Base-by-base conservation (phyloP, 2,888 invertebrate genomes). In the Pachliopta kotzebuea region DNA sequence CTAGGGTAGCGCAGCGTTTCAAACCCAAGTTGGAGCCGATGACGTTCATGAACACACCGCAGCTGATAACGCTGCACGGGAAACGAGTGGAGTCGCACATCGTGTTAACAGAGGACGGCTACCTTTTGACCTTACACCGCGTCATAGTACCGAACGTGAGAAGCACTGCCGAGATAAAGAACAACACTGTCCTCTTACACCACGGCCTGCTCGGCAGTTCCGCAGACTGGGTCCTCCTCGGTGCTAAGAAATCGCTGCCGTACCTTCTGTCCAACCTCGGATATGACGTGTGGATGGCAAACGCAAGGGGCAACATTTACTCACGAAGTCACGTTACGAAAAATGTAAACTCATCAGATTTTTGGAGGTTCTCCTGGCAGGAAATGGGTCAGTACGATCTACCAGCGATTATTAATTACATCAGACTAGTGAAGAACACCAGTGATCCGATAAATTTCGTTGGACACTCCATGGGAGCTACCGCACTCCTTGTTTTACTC, bases 271-370 rank as follows among this genome's bases (percentile, higher is more conserved):
- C 92, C 83, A 86, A 95, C 67, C 81, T 81, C 2, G 93, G 93
- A 0, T 93, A 91, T 67, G 93, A 93, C 63, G 93, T 93, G 2
- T 96, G 89, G 96, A 92, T 85, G 92, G 83, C 85, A 14, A 93
- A 93, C 56, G 82, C 86, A 0, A 80, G 88, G 76, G 88, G 89
- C 0, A 88, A 86, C 67, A 78, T 79, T 66, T 88, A 87, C 68
- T 88, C 86, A 0, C 78, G 83, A 52, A 80, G 78, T 7, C 86
- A 88, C 68, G 62, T 72, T 3, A 66, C 72, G 17, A 70, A 71
- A 61, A 71, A 73, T 9, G 67, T 77, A 0, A 74, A 81, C 37
- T 76, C 77, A 2, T 57, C 67, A 2, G 70, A 74, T 8, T 88
- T 76, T 68, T 88, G 88, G 88, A 77, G 75, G 7, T 88, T 88